Base-by-base conservation (phyloP, 2,888 invertebrate species). In the Aplocera efformata region DNA sequence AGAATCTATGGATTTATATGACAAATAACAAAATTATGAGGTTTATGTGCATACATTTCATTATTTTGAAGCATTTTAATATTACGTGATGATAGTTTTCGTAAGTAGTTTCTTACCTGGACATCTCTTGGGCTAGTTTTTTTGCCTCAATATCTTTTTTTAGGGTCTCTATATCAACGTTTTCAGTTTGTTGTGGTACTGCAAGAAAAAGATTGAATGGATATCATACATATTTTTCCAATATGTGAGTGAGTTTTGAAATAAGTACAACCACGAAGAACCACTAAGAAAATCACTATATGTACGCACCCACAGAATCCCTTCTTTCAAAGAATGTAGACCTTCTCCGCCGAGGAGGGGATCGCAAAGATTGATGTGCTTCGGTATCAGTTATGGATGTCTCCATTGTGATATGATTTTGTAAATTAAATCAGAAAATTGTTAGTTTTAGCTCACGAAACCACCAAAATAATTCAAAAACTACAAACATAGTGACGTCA, bases 301-400 rank as follows among this genome's bases (percentile, higher is more conserved):
- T 20, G 8, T 10, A 39, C 64, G 41, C 42, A 84, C 85, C 74
- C 52, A 81, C 52, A 25, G 85, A 85, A 53, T 84, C 80, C 41
- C 85, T 69, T 51, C 77, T 72, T 55, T 82, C 81, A 51, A 86
- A 86, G 49, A 86, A 86, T 7, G 85, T 85, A 24, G 86, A 86
- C 17, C 85, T 68, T 62, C 85, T 71, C 39, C 85, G 69, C 32
- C 77, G 66, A 8, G 85, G 85, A 23, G 85, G 85, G 7, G 84
- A 84, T 8, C 64, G 66, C 60, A 81, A 73, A 9, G 77, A 63
- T 50, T 74, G 67, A 27, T 78, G 68, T 10, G 45, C 50, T 47
- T 77, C 78, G 33, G 51, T 66, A 49, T 80, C 77, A 38, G 55
- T 68, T 2, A 58, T 50, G 7, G 78, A 76, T 57, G 63, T 74